Evolutionary conservation across 2,797 vertebrate species (phyloP), one percentile per base, ranked within the genome.

Genomic region (Melanotaenia pygmaea): DNA sequence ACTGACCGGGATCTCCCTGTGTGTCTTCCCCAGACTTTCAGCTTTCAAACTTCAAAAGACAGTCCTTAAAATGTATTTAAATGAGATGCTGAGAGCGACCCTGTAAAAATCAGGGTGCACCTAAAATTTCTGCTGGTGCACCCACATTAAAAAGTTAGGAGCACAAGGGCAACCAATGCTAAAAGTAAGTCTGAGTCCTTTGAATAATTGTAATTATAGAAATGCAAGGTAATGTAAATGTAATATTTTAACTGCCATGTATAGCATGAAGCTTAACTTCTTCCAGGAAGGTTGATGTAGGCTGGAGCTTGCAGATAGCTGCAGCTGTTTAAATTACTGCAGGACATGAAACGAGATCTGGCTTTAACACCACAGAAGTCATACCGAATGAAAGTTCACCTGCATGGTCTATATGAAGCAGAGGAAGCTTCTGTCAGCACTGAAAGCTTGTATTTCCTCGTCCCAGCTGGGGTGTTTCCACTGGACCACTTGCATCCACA

Each of bases 361-460:
- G 45, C 1, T 30, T 56, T 56, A 4, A 13, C 43, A n/a, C 16
- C 43, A 59, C 54, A 62, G 65, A 64, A 34, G 64, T 67, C 12
- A 40, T 8, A 37, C 54, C 30, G n/a, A 56, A 30, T 54, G 34
- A 74, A 64, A 12, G 20, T 34, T 59, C 1, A 43, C 18, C 11
- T 45, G 28, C 47, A 66, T 51, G 38, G 20, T 43, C 43, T 64
- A n/a, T 26, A 51, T 78, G 64, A 72, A 83, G 32, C 45, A 64
- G 1, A 56, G 59, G 47, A 77, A 80, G 56, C 22, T 64, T 67
- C 59, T 64, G 72, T 71, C 26, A 5, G 64, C 75, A 65, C 32
- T 80, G 56, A 76, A 75, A 74, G 60, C 54, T 59, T 69, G 43
- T 70, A 54, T 79, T 83, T 74, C 38, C 24, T 78, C 53, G 40